Conservation (phyloP, 2,113 vertebrate genomes). For the Dissostichus mawsoni region DNA sequence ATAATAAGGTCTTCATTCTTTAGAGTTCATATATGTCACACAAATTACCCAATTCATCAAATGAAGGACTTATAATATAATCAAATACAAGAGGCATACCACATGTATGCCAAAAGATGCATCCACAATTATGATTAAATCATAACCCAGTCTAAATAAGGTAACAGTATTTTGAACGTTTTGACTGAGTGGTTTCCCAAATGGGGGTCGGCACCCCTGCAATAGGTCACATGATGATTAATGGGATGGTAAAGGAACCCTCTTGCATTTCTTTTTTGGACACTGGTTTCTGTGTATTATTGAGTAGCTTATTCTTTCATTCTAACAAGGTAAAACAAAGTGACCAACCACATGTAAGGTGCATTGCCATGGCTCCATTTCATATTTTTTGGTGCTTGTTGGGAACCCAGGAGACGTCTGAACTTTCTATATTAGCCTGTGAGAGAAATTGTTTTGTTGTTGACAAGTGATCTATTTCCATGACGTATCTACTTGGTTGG, state of each 20-base stretch:
- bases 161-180: not conserved
- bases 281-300: no score
- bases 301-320: no score
- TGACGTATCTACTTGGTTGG: not conserved
- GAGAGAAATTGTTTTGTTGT: conserved; percentile 12
- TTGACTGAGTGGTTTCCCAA: not conserved
- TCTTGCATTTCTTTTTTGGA: not conserved
- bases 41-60: not conserved
- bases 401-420: conserved; percentile 16
- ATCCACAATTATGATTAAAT: not conserved
- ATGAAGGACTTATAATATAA: conserved; percentile 2
- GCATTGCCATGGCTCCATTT: not conserved
- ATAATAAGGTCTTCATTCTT: conserved; percentile 10
- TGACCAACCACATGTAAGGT: not conserved
- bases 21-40: not conserved
- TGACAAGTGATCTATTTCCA: not conserved
- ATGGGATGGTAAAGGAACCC: not conserved
- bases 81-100: not conserved
- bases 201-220: not conserved
- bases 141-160: not conserved
- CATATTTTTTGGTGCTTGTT: not conserved
- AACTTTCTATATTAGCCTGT: conserved; percentile 21
- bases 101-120: not conserved
- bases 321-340: not conserved
- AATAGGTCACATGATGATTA: not conserved